Evolutionary conservation across 2,888 invertebrate genomes (phyloP), one percentile per base, ranked within the genome.

Genomic region (Standfussiana lucernea): DNA sequence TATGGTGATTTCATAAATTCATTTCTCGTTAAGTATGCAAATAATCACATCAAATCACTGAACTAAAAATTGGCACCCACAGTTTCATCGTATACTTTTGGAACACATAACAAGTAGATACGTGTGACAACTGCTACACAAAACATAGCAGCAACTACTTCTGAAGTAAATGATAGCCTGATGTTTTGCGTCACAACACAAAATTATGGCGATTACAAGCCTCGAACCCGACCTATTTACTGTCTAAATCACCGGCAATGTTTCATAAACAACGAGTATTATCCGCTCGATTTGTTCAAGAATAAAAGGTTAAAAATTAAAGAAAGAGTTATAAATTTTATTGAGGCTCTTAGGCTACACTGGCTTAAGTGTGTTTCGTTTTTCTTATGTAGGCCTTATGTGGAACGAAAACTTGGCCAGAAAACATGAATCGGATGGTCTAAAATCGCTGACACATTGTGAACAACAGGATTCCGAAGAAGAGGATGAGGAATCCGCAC

Each of bases 231-330:
- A 37, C 28, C 18, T 74, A 59, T 70, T 74, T 73, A n/a, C 32
- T 6, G 28, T 0, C 21, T 28, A 56, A 75, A 82, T 72, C 18
- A 71, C 66, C 64, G 15, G 28, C 28, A 35, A 53, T 69, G 10
- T 75, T 28, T 56, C 42, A 32, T 15, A 71, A 82, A 72, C 35
- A 83, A 72, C 62, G 47, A 21, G 28, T 62, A 50, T 73, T 75
- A 69, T 47, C 10, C n/a, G 32, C 59, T 50, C 32, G 11, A 42
- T 61, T 71, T 37, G 7, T 65, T 35, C 8, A 40, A 56, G 10
- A 32, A 53, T 40, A 70, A 74, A 65, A 74, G 61, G 28, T 28
- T 24, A 35, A 56, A 80, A 59, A 79, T 37, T 3, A 45, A 79
- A 47, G 15, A 65, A 50, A 65, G 18, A 15, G 15, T 69, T 15